These are phyloP conservation scores for Dryoscopus gambensis DNA, from an alignment of 2,113 vertebrate genomes.

Conservation along the genomic window DNA sequence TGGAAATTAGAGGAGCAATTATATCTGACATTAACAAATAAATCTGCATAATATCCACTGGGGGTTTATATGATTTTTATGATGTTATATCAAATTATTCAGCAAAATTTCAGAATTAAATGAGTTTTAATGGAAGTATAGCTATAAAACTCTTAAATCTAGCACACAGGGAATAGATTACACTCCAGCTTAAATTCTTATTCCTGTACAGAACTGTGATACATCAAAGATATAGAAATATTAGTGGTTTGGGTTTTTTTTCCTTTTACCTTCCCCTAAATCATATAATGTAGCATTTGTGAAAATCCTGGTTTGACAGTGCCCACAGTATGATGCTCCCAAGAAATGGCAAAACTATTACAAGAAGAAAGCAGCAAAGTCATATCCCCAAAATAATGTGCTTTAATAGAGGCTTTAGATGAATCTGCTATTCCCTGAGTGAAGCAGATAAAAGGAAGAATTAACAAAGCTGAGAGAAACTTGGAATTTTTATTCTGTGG, in stretches of 20 bases:
- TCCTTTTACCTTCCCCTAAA: background rate
- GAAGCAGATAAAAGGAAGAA: background rate
- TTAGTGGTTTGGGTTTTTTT: background rate
- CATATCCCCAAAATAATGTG: background rate
- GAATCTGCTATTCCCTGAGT: background rate
- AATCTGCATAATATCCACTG: background rate
- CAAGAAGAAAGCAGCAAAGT: background rate
- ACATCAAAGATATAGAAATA: background rate
- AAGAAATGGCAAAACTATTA: background rate
- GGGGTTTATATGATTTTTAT: background rate
- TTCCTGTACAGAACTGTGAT: background rate
- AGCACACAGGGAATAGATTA: background rate
- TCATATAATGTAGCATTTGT: background rate
- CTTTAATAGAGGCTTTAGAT: background rate
- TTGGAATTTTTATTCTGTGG: background rate
- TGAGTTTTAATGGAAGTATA: background rate
- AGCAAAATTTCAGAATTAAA: background rate
- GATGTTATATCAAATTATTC: background rate
- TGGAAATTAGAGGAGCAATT: constrained; percentile 25
- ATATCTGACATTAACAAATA: constrained; percentile 35
- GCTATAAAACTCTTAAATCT: background rate
- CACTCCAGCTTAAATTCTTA: background rate
- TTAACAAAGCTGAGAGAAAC: background rate
- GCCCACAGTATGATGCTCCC: background rate
- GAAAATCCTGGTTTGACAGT: background rate